Evolutionary conservation across 64 coral and sea anemone species (phyloP), one percentile per base, ranked within the genome.

Genomic region (Astreopora myriophthalma): DNA sequence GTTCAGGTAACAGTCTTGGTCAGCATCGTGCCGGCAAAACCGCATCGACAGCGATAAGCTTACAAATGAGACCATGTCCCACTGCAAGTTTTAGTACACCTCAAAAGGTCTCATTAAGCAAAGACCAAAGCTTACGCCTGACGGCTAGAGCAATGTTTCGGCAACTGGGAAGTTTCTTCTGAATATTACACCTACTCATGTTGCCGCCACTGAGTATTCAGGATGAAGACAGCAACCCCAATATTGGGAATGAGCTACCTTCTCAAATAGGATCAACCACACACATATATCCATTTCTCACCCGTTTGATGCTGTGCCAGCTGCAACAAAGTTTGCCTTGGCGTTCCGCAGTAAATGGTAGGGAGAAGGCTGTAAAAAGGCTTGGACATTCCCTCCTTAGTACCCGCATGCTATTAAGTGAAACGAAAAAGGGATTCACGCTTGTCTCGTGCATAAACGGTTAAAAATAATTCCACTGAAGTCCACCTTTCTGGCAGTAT

Each of bases 311-410:
- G 5, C 8, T 17, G 34, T 7, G 27, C 63, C 8, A 82, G 31
- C 29, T 82, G 16, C 16, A 34, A 35, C 60, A 82, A 82, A 25
- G 78, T 22, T 55, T 82, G 78, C 55, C 22, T 24, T 0, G 78
- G 78, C 36, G 78, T 82, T 82, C 78, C 78, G 33, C 78, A 82
- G 7, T 65, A 17, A 63, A 82, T 82, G 10, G 78, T 64, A 17
- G 78, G 78, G 10, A 82, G 78, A 17, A 82, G 34, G 17, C 48
- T 64, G 55, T 82, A 64, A 82, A 82, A 82, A 23, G 52, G 78
- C 10, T 82, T 55, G 63, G 78, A 55, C 22, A 34, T 11, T 17
- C 57, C 48, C 37, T 82, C 63, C n/a, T 39, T 64, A 6, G 30
- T 35, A 33, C 32, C 32, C 8, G 10, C 55, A 82, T 5, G 12